Percentiles rank a stretch among this genome's conserved stretches.
These are phyloP conservation scores for Myrmecophaga tridactyla DNA, from an alignment of 2,113 vertebrate species.

Conservation along the genomic window DNA sequence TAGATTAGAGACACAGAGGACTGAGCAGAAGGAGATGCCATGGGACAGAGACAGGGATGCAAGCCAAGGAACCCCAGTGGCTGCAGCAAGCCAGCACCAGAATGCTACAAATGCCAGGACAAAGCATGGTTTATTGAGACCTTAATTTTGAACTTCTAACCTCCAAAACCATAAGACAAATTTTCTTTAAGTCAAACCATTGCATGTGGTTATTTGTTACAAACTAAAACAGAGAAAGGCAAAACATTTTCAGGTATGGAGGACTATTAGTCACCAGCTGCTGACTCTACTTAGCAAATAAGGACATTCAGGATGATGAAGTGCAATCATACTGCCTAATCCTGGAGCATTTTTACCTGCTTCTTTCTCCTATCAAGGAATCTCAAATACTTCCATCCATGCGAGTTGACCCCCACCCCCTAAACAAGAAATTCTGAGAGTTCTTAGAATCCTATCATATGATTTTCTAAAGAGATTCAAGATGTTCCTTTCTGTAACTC, in stretches of 20 bases:
- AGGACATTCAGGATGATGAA: neutral
- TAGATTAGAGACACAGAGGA: too few species aligned
- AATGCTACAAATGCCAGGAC: too few species aligned
- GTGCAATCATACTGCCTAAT: neutral
- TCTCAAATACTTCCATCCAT: neutral
- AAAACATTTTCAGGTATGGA: neutral
- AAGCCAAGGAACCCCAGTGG: too few species aligned
- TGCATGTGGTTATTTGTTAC: too few species aligned
- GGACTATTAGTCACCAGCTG: neutral
- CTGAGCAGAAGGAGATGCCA: too few species aligned
- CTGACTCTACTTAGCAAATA: neutral
- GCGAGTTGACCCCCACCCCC: neutral
- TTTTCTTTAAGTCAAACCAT: too few species aligned
- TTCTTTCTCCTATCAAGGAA: too few species aligned
- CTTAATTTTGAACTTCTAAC: too few species aligned
- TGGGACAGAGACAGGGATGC: too few species aligned
- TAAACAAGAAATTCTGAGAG: neutral
- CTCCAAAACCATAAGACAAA: too few species aligned
- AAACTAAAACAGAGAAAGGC: neutral
- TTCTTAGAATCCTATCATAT: neutral
- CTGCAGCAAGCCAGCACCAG: too few species aligned
- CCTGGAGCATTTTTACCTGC: neutral
- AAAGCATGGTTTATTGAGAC: too few species aligned
- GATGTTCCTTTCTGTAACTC: neutral
- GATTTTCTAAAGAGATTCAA: neutral